Conservation (phyloP, 2,888 invertebrate species). For the Drosophila greeni region DNA sequence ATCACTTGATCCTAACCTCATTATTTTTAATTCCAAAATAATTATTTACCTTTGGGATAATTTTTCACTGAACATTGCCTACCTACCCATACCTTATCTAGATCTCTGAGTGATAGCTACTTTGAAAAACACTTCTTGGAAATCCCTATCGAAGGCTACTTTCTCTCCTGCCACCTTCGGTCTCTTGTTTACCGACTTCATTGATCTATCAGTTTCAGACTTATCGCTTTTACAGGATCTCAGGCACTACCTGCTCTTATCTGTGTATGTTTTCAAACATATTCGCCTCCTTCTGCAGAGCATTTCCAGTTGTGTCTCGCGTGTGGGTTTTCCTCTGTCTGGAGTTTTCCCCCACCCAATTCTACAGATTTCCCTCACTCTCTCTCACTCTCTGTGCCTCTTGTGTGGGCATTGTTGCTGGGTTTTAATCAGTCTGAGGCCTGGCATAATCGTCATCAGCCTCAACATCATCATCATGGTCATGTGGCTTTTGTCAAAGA, state of each 20-base stretch:
- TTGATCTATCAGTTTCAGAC: constrained; percentile 33
- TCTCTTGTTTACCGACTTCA: constrained; percentile 27
- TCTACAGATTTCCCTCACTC: constrained; percentile 1
- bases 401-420: constrained; percentile 37
- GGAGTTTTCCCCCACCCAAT: constrained; percentile 25
- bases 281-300: constrained; percentile 13
- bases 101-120: constrained; percentile 20
- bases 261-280: constrained; percentile 6
- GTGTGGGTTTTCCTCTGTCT: constrained; percentile 35
- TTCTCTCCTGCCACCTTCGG: constrained; percentile 1
- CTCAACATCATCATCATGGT: constrained; percentile 39
- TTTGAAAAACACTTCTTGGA: constrained; percentile 21
- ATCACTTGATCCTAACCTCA: no score
- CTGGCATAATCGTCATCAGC: constrained; percentile 54
- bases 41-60: constrained; percentile 2
- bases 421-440: constrained; percentile 64
- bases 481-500: constrained; percentile 32
- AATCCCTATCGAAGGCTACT: constrained; percentile 32
- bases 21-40: background rate
- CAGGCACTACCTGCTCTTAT: constrained; percentile 38
- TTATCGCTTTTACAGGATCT: constrained; percentile 29
- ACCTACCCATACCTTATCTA: constrained; percentile 10
- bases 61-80: background rate
- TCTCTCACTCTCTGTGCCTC: constrained; percentile 4
- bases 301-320: background rate